Base-by-base conservation (phyloP, 2,888 invertebrate species). In the Tanytarsus gracilentus region DNA sequence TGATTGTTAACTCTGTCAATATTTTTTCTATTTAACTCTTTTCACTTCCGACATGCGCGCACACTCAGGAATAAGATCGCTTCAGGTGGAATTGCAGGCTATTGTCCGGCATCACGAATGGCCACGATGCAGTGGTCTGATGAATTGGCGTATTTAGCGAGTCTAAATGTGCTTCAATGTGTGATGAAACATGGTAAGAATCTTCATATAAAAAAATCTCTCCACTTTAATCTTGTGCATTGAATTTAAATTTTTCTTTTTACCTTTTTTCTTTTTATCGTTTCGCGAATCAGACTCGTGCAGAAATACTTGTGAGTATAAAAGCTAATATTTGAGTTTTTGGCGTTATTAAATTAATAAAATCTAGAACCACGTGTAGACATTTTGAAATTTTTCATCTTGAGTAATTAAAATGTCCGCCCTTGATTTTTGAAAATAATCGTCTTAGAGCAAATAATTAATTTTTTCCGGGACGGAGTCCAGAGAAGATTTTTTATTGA, bases 81-180 rank as follows among this genome's bases (percentile, higher is more conserved):
- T 33, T 29, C 29, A 2, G 58, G 58, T 29, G 44, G 48, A 23
- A n/a, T 58, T 48, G 6, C 8, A 8, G 58, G 58, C 9, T 58
- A 29, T 58, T 58, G 58, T 40, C 26, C 40, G 2, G 58, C 58
- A 11, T 30, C 21, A 48, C 27, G 58, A 11, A 58, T 58, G 58
- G 58, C 58, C 11, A 58, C 58, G 6, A 49, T 58, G 58, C 39
- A 55, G 27, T 60, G 60, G 60, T 26, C 18, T 7, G 50, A 49
- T 33, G 60, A 60, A 14, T 18, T 60, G 11, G 60, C 60, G 5
- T 50, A 60, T 25, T 27, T 60, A 6, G 60, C 60, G 6, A 36
- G 27, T 4, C 33, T 60, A 27, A 60, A 60, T 33, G 60, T 60
- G 29, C 49, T 50, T 23, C 60, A 60, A 21, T 60, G 60, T 25